Percentiles rank a stretch among this genome's conserved stretches.
Conservation (phyloP, 64 coral and sea anemone genomes). For the Hydrozoanthus tunicans region DNA sequence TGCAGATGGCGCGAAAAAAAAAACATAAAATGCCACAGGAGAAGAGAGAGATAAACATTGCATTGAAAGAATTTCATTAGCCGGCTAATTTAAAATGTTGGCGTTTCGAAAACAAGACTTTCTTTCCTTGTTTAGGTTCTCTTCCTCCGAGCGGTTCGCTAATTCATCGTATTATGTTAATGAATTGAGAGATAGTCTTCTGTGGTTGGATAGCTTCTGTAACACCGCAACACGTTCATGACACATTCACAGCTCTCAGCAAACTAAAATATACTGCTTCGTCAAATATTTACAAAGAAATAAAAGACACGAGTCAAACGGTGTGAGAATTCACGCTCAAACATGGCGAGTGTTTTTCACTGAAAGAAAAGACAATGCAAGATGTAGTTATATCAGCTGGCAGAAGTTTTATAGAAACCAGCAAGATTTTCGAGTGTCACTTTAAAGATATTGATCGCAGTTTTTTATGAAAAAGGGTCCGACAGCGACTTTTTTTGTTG, state of each 20-base stretch:
- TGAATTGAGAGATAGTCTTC: background rate
- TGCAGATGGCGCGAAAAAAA: conserved; percentile 95
- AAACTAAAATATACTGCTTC: conserved; percentile 53
- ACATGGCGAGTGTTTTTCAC: background rate
- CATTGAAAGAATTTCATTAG: conserved; percentile 51
- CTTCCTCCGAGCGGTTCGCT: conserved; percentile 2
- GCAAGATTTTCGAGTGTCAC: background rate
- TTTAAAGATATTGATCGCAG: conserved; percentile 47
- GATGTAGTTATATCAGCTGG: background rate
- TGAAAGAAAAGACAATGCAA: background rate
- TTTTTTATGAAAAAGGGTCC: conserved; percentile 18
- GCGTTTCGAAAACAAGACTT: conserved; percentile 41
- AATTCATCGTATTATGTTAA: conserved; percentile 31
- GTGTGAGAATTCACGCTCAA: conserved; percentile 35
- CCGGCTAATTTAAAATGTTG: conserved; percentile 44
- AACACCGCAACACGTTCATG: conserved; percentile 25
- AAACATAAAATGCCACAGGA: conserved; percentile 76
- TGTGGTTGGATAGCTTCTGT: conserved; percentile 44
- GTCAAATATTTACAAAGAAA: conserved; percentile 54
- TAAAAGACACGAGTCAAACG: conserved; percentile 48
- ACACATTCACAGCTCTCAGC: conserved; percentile 42
- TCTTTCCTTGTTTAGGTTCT: background rate
- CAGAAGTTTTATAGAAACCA: background rate
- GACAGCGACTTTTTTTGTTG: conserved; percentile 1
- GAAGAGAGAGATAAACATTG: conserved; percentile 46